Base-by-base conservation (phyloP, 1,140 invertebrate genomes). In the Cryptotermes secundus region DNA sequence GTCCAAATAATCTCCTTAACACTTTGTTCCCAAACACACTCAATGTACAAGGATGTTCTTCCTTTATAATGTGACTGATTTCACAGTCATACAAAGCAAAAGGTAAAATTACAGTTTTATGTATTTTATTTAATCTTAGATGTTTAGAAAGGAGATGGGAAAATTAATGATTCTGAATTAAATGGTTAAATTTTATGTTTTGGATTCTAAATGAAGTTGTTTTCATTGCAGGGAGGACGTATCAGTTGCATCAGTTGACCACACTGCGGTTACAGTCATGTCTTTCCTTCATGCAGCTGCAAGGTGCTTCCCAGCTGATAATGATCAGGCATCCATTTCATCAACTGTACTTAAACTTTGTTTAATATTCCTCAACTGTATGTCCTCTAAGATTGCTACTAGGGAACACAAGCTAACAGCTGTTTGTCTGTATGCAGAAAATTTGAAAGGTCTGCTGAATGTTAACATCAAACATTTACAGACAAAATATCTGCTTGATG, bases 141-240 rank as follows among this genome's bases (percentile, higher is more conserved):
- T 42, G 38, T 42, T 49, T 49, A 22, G 19, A 49, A 19, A 19
- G 45, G 19, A 49, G 14, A 49, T 19, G 3, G 45, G 45, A 49
- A 49, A 19, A 22, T 38, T 49, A 49, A 16, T 19, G 45, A 49
- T 49, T 49, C 14, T 49, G 45, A 49, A 49, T 14, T 49, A 19
- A 49, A 12, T 49, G 6, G 45, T 49, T 19, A 19, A 49, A 1
- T 49, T 3, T 19, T 22, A 19, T 49, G 16, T 49, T 49, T 49
- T 49, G 19, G 45, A 19, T 49, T 49, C 45, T 49, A 19, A 49
- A 49, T 49, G 45, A 49, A 3, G 14, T 49, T 49, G 45, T 49
- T 72, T n/a, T 14, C n/a, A n/a, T 72, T 72, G n/a, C 59, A 72
- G 59, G 59, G n/a, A 72, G 59, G 59, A 72, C 31, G 59, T n/a